Percentiles rank a stretch among this genome's conserved stretches.
Conservation (phyloP, 1,140 invertebrate genomes). For the Drosophila sturtevanti region DNA sequence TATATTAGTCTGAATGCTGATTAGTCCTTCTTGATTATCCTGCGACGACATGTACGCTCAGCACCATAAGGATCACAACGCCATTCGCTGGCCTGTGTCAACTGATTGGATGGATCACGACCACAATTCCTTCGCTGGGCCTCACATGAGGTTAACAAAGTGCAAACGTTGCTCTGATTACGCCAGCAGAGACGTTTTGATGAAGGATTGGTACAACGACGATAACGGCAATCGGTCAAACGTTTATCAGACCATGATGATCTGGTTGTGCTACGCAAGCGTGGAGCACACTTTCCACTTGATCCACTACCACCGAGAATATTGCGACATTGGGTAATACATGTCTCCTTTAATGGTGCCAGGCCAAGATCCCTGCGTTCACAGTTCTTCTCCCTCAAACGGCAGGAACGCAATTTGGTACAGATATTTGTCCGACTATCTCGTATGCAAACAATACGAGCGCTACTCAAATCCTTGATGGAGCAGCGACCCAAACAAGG, state of each 20-base stretch:
- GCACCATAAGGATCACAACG: constrained; percentile 18
- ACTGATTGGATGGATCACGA: constrained; percentile 19
- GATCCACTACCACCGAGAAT: constrained; percentile 12
- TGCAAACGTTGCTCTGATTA: constrained; percentile 22
- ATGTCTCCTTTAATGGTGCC: constrained; percentile 16
- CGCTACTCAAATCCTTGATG: constrained; percentile 5
- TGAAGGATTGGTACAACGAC: constrained; percentile 13
- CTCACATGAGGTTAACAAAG: constrained; percentile 39
- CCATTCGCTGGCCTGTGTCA: constrained; percentile 29
- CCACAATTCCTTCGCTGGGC: constrained; percentile 34
- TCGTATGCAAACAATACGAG: constrained; percentile 38
- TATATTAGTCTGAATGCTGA: neutral
- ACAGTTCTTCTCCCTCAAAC: constrained; percentile 58
- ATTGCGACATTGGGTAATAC: constrained; percentile 20
- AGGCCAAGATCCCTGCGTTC: constrained; percentile 24
- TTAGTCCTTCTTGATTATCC: constrained; percentile 31
- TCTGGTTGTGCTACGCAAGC: neutral
- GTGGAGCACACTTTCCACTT: constrained; percentile 26
- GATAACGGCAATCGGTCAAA: constrained; percentile 23
- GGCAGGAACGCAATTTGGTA: constrained; percentile 53
- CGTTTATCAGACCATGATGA: constrained; percentile 6
- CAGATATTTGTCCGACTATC: constrained; percentile 44
- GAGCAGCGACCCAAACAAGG: constrained; percentile 46
- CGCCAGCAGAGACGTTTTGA: constrained; percentile 35
- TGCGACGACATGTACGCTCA: constrained; percentile 23